Percentiles rank a stretch among this genome's conserved stretches.
phyloP scores from a whole-genome alignment of 2,888 invertebrate genomes.

The Lutraria lutraria region DNA sequence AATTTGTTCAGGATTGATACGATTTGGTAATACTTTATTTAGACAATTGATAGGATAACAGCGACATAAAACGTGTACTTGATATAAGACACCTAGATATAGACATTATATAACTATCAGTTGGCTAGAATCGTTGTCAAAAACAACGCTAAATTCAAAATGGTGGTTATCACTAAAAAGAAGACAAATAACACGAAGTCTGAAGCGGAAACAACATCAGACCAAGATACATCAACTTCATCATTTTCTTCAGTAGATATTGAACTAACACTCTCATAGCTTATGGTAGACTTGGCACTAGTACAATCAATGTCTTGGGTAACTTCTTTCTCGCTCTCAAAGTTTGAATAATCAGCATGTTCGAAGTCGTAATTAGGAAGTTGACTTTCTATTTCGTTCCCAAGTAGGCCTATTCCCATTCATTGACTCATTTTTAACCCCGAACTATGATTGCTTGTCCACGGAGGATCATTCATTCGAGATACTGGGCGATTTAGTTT shows the following conservation, averaged over 20 bases:
- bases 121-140: constrained; percentile 33
- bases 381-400: background rate
- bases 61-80: too few relatives aligned
- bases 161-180: constrained; percentile 35
- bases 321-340: background rate
- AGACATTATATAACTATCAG: background rate
- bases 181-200: constrained; percentile 39
- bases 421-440: background rate
- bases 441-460: too few relatives aligned
- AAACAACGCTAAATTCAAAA: constrained; percentile 39
- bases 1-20: too few relatives aligned
- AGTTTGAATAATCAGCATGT: background rate
- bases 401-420: background rate
- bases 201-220: constrained; percentile 32
- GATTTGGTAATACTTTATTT: too few relatives aligned
- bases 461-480: background rate
- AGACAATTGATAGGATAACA: too few relatives aligned
- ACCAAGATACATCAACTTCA: constrained; percentile 35
- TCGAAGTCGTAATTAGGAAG: background rate
- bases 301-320: background rate
- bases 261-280: background rate
- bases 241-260: constrained; percentile 4
- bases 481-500: background rate
- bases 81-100: too few relatives aligned
- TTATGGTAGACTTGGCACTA: background rate